Conservation (phyloP, 2,113 vertebrate genomes). For the Tyrannus savana region DNA sequence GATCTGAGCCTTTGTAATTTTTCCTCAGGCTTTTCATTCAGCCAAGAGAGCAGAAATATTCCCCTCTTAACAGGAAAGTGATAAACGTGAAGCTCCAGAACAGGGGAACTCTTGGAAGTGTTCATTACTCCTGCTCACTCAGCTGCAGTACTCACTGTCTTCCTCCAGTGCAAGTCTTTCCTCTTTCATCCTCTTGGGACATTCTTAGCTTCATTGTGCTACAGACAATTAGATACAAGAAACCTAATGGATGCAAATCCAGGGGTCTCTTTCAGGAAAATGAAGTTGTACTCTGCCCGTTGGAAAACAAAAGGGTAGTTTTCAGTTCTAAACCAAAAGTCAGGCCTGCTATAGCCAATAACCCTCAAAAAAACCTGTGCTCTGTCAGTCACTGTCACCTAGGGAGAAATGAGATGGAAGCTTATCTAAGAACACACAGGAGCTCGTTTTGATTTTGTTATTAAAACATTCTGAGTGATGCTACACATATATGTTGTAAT, state of each 20-base stretch:
- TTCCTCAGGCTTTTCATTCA: not conserved
- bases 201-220: not conserved
- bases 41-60: not conserved
- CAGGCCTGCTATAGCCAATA: not conserved
- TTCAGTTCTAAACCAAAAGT: not conserved
- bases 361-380: not conserved
- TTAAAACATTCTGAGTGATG: not conserved
- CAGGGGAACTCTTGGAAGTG: not conserved
- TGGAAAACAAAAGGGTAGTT: not conserved
- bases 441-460: not conserved
- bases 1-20: not conserved
- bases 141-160: not conserved
- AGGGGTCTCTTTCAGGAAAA: not conserved
- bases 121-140: not conserved
- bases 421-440: not conserved
- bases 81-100: not conserved
- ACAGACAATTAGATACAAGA: not conserved
- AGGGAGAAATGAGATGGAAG: constrained; percentile 1
- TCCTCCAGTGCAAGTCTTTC: not conserved
- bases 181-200: not conserved
- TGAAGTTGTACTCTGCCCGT: not conserved
- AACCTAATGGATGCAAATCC: not conserved
- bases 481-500: not conserved
- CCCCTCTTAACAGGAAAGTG: not conserved
- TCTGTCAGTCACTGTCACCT: not conserved